Evolutionary conservation across 2,888 invertebrate genomes (phyloP).

Genomic region (Incurvaria masculella): DNA sequence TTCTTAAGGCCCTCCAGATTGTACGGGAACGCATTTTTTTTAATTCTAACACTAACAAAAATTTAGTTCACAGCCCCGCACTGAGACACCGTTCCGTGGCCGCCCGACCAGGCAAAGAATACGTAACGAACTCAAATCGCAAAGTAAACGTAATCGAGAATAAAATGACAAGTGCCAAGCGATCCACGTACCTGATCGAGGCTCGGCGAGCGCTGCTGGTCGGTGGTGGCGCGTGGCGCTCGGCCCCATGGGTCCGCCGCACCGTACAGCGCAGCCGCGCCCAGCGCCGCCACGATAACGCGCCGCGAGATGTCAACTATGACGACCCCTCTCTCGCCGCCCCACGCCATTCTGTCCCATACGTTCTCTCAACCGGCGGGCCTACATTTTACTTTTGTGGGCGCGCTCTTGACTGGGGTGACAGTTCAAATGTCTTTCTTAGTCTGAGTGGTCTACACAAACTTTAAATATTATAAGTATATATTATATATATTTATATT

Average conservation of each 20-base stretch:
- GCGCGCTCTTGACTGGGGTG: no score
- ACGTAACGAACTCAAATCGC: not conserved
- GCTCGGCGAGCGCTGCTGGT: constrained; percentile 78
- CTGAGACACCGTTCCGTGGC: constrained; percentile 4
- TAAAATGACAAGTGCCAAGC: not conserved
- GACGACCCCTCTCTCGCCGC: constrained; percentile 94
- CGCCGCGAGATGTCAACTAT: constrained; percentile 93
- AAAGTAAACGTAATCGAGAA: not conserved
- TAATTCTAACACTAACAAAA: no score
- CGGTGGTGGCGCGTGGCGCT: constrained; percentile 59
- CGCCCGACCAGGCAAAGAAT: not conserved
- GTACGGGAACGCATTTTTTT: no score
- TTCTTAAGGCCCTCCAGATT: no score
- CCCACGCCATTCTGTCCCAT: constrained; percentile 89
- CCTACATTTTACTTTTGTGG: no score
- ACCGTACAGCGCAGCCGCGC: constrained; percentile 89
- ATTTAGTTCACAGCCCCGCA: no score
- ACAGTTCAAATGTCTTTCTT: constrained; percentile 6
- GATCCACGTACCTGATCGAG: constrained; percentile 86
- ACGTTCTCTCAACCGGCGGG: not conserved
- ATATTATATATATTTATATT: not conserved
- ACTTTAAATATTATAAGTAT: not conserved
- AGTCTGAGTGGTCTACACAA: not conserved
- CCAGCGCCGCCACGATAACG: constrained; percentile 82
- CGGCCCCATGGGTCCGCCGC: constrained; percentile 83